Evolutionary conservation across 92 coral and sea anemone genomes (phyloP), one percentile per base, ranked within the genome.

Genomic region (Siderastrea siderea): DNA sequence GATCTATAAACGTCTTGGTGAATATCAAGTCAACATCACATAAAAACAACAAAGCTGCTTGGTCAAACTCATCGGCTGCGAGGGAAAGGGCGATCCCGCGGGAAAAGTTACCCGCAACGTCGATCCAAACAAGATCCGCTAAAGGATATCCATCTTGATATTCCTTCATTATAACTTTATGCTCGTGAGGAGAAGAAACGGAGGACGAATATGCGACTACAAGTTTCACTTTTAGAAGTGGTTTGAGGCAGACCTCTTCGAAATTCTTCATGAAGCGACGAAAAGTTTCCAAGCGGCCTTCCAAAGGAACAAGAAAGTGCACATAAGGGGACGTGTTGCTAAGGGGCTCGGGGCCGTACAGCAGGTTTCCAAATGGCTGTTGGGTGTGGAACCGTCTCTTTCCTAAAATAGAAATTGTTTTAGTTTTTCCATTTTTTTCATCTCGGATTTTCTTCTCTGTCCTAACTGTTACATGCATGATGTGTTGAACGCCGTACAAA

Each of bases 11-110:
- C 53, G 82, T 98, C 3, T 79, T 83, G 81, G 89, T 84, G 43
- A 96, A 96, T 12, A 96, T 84, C 83, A 96, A 81, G 85, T 96
- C 99, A 8, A 96, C 99, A 71, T 96, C 99, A 66, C 96, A 90
- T 54, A 96, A 91, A 69, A 95, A 96, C 63, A 96, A 71, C 75
- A 96, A 74, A 6, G 98, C 89, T 48, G 90, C 60, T 82, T 79
- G 77, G 80, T 92, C 95, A 81, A 96, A 96, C 79, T 96, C 91
- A 52, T 92, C 90, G 16, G 98, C 94, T n/a, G 97, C 99, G 65
- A 94, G 62, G 17, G 96, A 90, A 45, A 96, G 96, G 5, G 90
- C 98, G 61, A 94, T 80, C 13, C 99, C 99, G 75, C 99, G 90
- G 13, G 96, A 95, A 68, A 96, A 96, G 9, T 81, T 83, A 38